Percentiles rank a stretch among this genome's conserved stretches.
phyloP scores from a whole-genome alignment of 2,888 invertebrate genomes.

The Acronicta alni region DNA sequence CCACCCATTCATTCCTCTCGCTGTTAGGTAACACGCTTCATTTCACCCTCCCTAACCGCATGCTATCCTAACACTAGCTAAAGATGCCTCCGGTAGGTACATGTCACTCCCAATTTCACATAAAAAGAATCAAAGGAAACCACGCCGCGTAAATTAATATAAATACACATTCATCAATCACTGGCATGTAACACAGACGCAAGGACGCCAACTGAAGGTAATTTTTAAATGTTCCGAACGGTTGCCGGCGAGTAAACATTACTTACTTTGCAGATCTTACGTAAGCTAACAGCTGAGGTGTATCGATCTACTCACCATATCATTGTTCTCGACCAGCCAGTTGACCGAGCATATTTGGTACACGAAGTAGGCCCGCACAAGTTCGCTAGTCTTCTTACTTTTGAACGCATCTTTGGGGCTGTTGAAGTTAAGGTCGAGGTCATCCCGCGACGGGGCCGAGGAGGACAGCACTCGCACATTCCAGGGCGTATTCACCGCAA shows the following conservation, averaged over 20 bases:
- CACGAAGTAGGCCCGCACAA: conserved; percentile 96
- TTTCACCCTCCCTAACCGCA: conserved; percentile 53
- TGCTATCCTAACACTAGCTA: conserved; percentile 49
- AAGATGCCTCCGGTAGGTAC: conserved; percentile 11
- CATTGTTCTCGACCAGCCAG: conserved; percentile 97
- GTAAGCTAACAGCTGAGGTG: conserved; percentile 72
- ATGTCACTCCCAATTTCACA: conserved; percentile 46
- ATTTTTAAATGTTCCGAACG: conserved; percentile 70
- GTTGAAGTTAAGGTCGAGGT: conserved; percentile 95
- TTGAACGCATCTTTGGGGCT: conserved; percentile 97
- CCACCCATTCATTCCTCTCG: conserved; percentile 65
- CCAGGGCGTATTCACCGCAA: conserved; percentile 78
- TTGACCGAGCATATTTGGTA: conserved; percentile 97
- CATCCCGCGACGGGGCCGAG: conserved; percentile 86
- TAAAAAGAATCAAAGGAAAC: conserved; percentile 49
- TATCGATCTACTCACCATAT: conserved; percentile 92
- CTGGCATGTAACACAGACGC: conserved; percentile 46
- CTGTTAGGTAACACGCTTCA: conserved; percentile 62
- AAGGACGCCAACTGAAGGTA: conserved; percentile 64
- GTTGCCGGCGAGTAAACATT: conserved; percentile 67
- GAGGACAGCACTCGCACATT: conserved; percentile 75
- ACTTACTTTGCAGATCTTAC: conserved; percentile 69
- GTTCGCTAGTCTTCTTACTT: conserved; percentile 97
- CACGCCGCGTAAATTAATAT: conserved; percentile 49
- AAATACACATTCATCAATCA: conserved; percentile 52